Evolutionary conservation across 2,113 vertebrate genomes (phyloP), one percentile per base, ranked within the genome.

Genomic region (Cebus imitator): DNA sequence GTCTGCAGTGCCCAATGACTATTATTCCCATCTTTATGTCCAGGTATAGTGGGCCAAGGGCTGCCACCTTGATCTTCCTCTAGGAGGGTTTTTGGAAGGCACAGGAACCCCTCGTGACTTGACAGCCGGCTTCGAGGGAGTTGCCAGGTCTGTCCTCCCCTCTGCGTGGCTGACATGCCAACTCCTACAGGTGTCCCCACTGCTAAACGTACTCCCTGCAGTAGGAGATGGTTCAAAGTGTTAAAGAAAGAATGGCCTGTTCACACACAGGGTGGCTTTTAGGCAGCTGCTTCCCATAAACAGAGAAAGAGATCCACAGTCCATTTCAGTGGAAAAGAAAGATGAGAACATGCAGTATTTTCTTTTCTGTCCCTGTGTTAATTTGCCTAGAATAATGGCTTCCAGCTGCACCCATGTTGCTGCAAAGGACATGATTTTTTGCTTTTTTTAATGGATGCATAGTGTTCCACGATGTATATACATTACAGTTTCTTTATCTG

Each of bases 131-230:
- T 2, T 7, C 0, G 35, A 52, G 45, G 0, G 20, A 12, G 4
- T 70, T 0, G 27, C 70, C 86, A 40, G 70, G 17, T 61, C 82
- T 18, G 0, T 20, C 32, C 30, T 48, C 21, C 32, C 58, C 43
- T 43, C 20, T 0, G 57, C 11, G 21, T 2, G 1, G 61, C 18
- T 43, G 72, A 57, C 48, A 10, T 8, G 0, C 81, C 0, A 0
- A 64, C 37, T 72, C 61, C 37, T 45, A 8, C 14, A 8, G 57
- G 48, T 3, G n/a, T 4, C 7, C 81, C 55, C 1, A 0, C n/a
- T 21, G 25, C 57, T 14, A 4, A 48, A 37, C 9, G 2, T 0
- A 0, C 32, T 8, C 37, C 48, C 66, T 45, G 23, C 30, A 21
- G 43, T 0, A 37, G 35, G 45, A 13, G 68, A n/a, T 7, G 84